phyloP scores from a whole-genome alignment of 2,113 vertebrate species.

The Protomyctophum bolini region DNA sequence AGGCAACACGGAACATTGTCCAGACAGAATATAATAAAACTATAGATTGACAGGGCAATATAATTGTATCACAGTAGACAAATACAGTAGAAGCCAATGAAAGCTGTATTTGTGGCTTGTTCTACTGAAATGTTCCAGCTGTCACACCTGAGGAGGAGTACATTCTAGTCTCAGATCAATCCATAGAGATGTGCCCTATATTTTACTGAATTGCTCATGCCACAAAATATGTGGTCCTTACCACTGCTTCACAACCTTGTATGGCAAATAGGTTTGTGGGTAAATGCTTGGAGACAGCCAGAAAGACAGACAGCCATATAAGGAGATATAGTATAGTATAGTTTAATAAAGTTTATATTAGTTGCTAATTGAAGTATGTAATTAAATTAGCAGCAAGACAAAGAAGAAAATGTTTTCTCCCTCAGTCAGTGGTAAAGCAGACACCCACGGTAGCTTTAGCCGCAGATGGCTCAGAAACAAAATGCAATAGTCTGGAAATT shows the following conservation, averaged over 20 bases:
- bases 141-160: conserved; percentile 59
- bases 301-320: conserved; percentile 7
- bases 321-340: conserved; percentile 22
- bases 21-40: too few species aligned
- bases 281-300: conserved; percentile 28
- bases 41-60: neutral
- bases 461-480: too few species aligned
- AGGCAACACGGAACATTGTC: too few species aligned
- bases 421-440: neutral
- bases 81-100: neutral
- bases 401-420: neutral
- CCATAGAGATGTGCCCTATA: conserved; percentile 64
- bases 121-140: conserved; percentile 40
- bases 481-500: too few species aligned
- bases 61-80: neutral
- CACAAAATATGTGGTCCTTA: conserved; percentile 46
- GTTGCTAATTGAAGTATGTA: conserved; percentile 12
- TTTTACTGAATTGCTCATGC: conserved; percentile 47
- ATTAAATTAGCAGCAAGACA: neutral
- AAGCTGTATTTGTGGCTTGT: conserved; percentile 28
- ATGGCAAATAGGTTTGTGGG: conserved; percentile 45
- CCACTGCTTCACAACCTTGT: conserved; percentile 49
- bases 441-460: neutral
- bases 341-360: conserved; percentile 11
- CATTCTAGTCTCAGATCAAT: conserved; percentile 56